phyloP scores from a whole-genome alignment of 2,113 vertebrate genomes.

The Natator depressus region DNA sequence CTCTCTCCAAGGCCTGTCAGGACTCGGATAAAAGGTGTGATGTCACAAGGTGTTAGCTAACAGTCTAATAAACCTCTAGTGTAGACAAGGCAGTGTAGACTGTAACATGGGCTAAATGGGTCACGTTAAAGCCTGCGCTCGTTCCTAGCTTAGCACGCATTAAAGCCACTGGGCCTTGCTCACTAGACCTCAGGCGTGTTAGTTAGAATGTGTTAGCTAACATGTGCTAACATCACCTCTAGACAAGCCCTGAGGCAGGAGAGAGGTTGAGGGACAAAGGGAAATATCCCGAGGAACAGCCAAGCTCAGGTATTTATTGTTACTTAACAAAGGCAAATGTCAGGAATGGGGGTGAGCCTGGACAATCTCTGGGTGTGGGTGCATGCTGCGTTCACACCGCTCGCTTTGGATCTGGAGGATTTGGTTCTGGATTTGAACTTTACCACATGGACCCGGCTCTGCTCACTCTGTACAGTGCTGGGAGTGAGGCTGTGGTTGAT shows the following conservation, averaged over 20 bases:
- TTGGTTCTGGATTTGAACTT: background rate
- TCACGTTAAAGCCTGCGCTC: background rate
- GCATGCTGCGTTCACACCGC: background rate
- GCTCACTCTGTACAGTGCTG: background rate
- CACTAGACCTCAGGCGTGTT: background rate
- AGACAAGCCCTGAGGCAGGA: too few relatives aligned
- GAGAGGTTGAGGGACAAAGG: background rate
- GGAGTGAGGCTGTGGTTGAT: background rate
- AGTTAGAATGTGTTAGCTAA: background rate
- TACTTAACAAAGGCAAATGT: background rate
- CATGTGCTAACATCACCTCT: background rate
- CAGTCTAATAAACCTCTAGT: background rate
- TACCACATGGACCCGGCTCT: background rate
- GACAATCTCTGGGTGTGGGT: background rate
- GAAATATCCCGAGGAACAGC: background rate
- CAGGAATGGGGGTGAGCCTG: background rate
- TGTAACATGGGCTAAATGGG: background rate
- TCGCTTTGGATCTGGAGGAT: background rate
- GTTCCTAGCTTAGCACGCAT: background rate
- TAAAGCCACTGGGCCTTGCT: background rate
- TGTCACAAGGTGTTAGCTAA: background rate
- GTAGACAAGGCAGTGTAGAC: background rate
- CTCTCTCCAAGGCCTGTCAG: background rate
- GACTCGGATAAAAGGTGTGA: background rate
- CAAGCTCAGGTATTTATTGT: background rate